Percentiles rank a stretch among this genome's conserved stretches.
Conservation (phyloP, 2,797 vertebrate species). For the Periparus ater region DNA sequence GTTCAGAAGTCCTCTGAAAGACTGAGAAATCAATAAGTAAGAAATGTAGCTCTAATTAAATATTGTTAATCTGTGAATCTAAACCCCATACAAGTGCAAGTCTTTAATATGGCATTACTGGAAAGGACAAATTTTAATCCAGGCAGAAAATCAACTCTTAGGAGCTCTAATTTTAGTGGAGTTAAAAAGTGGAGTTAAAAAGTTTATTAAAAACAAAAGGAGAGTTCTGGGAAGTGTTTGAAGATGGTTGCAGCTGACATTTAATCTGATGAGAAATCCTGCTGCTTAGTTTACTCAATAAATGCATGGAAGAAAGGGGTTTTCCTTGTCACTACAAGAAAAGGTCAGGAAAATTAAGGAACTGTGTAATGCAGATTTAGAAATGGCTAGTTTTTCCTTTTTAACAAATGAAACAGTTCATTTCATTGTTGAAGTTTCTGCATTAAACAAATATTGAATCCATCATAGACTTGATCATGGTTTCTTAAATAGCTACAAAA, state of each 20-base stretch:
- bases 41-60: background rate
- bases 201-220: background rate
- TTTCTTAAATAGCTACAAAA: background rate
- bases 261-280: slow-evolving; percentile 17
- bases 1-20: background rate
- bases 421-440: background rate
- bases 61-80: background rate
- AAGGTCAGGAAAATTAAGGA: background rate
- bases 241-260: background rate
- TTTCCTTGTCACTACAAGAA: background rate
- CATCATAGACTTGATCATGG: background rate
- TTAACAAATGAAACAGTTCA: background rate
- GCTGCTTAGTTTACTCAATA: background rate
- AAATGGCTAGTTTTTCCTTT: background rate
- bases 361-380: background rate
- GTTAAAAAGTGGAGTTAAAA: background rate
- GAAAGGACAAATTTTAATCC: background rate
- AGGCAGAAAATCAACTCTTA: background rate
- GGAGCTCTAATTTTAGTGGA: background rate
- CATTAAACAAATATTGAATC: background rate
- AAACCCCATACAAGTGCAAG: background rate
- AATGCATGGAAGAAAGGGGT: slow-evolving; percentile 9
- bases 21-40: background rate
- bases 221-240: background rate
- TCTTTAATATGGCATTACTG: background rate